phyloP scores from a whole-genome alignment of 2,888 invertebrate species.

The Eupithecia vulgata region DNA sequence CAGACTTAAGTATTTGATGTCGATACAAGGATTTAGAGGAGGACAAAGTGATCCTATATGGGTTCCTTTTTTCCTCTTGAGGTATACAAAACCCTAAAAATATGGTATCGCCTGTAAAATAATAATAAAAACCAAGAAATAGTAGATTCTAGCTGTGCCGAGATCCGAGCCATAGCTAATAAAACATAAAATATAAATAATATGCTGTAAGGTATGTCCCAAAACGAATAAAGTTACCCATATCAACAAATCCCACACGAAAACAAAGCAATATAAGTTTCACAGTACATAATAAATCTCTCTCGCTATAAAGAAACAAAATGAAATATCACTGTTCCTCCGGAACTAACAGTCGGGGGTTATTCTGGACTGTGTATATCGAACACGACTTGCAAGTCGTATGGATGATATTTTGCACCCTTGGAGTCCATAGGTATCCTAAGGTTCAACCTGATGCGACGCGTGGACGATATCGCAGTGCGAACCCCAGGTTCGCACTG shows the following conservation, averaged over 20 bases:
- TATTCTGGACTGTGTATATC: conserved; percentile 8
- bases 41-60: too few relatives aligned
- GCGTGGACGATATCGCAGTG: neutral
- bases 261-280: conserved; percentile 16
- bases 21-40: too few relatives aligned
- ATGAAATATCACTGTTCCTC: conserved; percentile 13
- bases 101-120: too few relatives aligned
- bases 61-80: too few relatives aligned
- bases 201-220: neutral
- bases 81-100: too few relatives aligned
- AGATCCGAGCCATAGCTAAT: neutral
- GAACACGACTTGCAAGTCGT: neutral
- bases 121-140: neutral
- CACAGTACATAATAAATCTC: conserved; percentile 12
- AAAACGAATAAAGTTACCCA: conserved; percentile 13
- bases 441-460: neutral
- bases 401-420: neutral
- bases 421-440: neutral
- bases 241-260: conserved; percentile 10
- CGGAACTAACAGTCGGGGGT: conserved; percentile 10
- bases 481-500: too few relatives aligned
- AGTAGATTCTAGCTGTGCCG: too few relatives aligned
- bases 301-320: conserved; percentile 13
- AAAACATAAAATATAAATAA: neutral
- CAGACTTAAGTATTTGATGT: too few relatives aligned